Percentiles rank a stretch among this genome's conserved stretches.
Conservation (phyloP, 2,888 invertebrate genomes). For the Spatulosminthurus flaviceps region DNA sequence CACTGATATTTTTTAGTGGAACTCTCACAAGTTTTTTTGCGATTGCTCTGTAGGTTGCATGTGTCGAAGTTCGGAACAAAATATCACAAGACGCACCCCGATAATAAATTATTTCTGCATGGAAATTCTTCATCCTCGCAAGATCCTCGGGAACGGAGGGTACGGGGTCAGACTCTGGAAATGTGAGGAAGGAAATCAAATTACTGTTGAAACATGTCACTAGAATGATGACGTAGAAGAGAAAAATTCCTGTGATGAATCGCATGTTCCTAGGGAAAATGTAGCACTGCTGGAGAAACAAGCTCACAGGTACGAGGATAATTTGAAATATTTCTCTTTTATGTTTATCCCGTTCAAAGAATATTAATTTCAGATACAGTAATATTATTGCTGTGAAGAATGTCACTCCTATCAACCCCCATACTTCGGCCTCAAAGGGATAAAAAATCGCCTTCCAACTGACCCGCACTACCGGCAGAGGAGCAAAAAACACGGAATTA, state of each 20-base stretch:
- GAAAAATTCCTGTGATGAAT: not conserved
- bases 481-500: not conserved
- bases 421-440: not conserved
- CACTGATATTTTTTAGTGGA: not conserved
- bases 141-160: not conserved
- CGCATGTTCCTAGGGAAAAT: not conserved
- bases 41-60: not conserved
- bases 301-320: not conserved
- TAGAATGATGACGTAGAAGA: not conserved
- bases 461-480: not conserved
- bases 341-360: too few relatives aligned
- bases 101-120: not conserved
- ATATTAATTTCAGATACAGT: too few relatives aligned
- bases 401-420: not conserved
- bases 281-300: too few relatives aligned
- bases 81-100: not conserved
- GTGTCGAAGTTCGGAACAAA: not conserved
- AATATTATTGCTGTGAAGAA: too few relatives aligned
- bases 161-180: conserved; percentile 11
- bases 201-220: not conserved
- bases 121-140: not conserved
- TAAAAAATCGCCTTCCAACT: conserved; percentile 16
- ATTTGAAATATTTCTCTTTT: too few relatives aligned
- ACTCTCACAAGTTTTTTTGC: not conserved
- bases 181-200: conserved; percentile 8